These are phyloP conservation scores for Muntiacus muntjak DNA, from an alignment of 2,113 vertebrate genomes.

Conservation along the genomic window DNA sequence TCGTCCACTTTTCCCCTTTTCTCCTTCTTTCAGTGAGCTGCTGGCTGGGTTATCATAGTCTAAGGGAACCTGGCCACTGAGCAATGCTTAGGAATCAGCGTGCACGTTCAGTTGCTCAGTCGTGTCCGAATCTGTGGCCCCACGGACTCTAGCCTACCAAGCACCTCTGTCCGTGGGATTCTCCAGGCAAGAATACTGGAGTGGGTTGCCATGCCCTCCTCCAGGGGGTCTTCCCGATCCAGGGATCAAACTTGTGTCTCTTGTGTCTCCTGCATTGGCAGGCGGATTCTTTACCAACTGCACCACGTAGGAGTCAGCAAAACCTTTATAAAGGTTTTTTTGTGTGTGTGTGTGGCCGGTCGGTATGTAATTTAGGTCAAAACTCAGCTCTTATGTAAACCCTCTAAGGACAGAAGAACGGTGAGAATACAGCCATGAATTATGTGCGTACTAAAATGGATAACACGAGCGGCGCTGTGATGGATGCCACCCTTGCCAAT, in stretches of 20 bases:
- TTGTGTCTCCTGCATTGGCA: neutral
- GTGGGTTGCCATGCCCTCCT: neutral
- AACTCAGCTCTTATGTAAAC: neutral
- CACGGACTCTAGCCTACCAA: neutral
- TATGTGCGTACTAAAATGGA: neutral
- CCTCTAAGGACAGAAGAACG: rapidly evolving
- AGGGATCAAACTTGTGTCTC: neutral
- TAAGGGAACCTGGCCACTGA: too few relatives aligned
- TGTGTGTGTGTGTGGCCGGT: neutral
- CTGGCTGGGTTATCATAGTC: neutral
- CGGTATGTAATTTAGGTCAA: neutral
- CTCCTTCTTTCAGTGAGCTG: rapidly evolving
- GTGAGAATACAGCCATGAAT: rapidly evolving
- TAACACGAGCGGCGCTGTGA: rapidly evolving
- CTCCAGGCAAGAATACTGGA: neutral
- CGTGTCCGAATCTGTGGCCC: neutral
- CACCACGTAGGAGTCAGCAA: neutral
- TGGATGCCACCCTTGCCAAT: neutral
- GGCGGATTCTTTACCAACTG: neutral
- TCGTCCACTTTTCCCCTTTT: rapidly evolving
- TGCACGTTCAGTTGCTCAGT: rapidly evolving
- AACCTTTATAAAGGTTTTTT: neutral
- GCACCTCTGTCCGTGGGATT: neutral
- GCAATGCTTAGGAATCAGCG: neutral
- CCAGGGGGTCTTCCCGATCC: neutral